phyloP scores from a whole-genome alignment of 2,113 vertebrate genomes.

The Struthio camelus region DNA sequence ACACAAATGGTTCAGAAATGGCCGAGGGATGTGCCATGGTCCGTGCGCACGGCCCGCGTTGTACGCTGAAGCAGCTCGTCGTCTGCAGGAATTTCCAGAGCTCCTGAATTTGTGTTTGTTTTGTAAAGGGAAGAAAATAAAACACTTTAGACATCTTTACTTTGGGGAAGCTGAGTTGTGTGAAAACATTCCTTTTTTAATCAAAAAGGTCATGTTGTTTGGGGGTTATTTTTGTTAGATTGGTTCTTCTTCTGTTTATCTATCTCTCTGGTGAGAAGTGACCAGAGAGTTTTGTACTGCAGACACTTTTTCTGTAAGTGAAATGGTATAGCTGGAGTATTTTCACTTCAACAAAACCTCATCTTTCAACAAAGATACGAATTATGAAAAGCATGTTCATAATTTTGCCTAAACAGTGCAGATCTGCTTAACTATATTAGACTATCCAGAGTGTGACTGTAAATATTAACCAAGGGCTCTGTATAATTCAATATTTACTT shows the following conservation, averaged over 20 bases:
- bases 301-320: neutral
- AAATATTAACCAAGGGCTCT: neutral
- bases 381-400: neutral
- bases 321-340: neutral
- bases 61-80: neutral
- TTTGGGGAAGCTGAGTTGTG: neutral
- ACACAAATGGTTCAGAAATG: neutral
- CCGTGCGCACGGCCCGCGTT: neutral
- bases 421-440: neutral
- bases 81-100: neutral
- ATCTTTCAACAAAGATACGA: neutral
- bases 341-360: neutral
- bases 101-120: neutral
- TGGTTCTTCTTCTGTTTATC: neutral
- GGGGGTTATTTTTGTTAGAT: neutral
- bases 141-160: neutral
- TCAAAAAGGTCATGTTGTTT: neutral
- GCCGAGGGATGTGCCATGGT: accelerated
- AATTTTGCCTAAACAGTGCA: neutral
- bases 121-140: neutral
- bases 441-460: neutral
- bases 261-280: neutral
- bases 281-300: neutral
- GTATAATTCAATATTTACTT: slow-evolving; percentile 11
- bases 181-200: neutral